Base-by-base conservation (phyloP, 2,797 vertebrate genomes). In the Syngnathus acus region DNA sequence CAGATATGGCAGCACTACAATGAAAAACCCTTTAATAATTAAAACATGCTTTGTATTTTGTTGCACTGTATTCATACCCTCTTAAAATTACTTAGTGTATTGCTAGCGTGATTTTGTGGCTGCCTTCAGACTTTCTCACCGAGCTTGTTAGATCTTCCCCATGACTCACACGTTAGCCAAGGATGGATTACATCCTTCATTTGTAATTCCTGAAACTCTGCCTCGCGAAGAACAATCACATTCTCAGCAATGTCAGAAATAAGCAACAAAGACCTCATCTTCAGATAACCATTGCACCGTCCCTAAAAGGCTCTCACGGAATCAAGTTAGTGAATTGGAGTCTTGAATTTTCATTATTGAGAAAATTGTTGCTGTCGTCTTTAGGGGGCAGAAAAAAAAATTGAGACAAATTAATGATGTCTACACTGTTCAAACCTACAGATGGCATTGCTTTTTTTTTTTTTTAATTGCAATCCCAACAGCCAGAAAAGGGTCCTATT, bases 381-480 rank as follows among this genome's bases (percentile, higher is more conserved):
- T 51, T 21, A 4, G n/a, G 9, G 3, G 3, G 50, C 2, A 0
- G 14, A 57, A 23, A 23, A 23, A 10, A 54, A 37, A 57, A 57
- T 16, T 1, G 26, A 57, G 55, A 32, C 14, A 37, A 37, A 37
- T 37, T 57, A 17, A 38, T 57, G 32, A 57, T 55, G 21, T 26
- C 53, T 11, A 37, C 11, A 6, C 55, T 3, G 16, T 57, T 37
- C 32, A 9, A 21, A 21, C 9, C 21, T 21, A 9, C 50, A 51
- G n/a, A 51, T 51, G 10, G 14, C n/a, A 9, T 50, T n/a, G 48
- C n/a, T n/a, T 3, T 50, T 16, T 51, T 51, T 80, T 74, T 76
- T 32, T 81, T 81, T 78, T 72, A 68, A 84, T 83, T 68, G 73
- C 78, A 74, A 71, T 67, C 16, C 55, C 65, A 75, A 78, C 42